Evolutionary conservation across 2,888 invertebrate genomes (phyloP), one percentile per base, ranked within the genome.

Genomic region (Pinctada fucata): DNA sequence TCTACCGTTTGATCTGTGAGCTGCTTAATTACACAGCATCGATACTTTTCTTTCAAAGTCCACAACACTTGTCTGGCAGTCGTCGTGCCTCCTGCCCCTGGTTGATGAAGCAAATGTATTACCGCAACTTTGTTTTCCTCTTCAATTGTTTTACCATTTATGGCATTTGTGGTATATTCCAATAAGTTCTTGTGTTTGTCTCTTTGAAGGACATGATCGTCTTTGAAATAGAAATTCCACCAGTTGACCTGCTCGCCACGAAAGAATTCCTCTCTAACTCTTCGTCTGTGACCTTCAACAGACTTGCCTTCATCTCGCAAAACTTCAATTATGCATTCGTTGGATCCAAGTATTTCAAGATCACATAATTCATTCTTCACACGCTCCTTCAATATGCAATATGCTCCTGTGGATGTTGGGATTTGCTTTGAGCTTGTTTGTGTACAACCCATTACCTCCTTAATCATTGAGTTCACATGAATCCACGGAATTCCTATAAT

Each of bases 71-170:
- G 84, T 68, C 79, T 85, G n/a, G 88, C 86, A 49, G 85, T 80
- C 3, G 89, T 89, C 0, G 87, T 87, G 45, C 87, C 89, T 2
- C 89, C 89, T 8, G 89, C 86, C 2, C 88, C 88, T 31, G 88
- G 88, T 69, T 89, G 88, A 71, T 89, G 88, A 64, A 79, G 79
- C 16, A 89, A 72, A n/a, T 72, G 77, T 6, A 88, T 83, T 4
- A 79, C 72, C n/a, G 76, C 83, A 16, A 88, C 84, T 65, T 77
- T 79, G 13, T 76, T 73, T 13, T 83, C 84, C 48, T 85, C 80
- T 45, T 78, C 82, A 8, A 76, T 79, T 1, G 72, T 69, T 58
- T 76, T 63, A 16, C 80, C 81, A 8, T 81, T 64, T 66, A 84
- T 70, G 10, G 83, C 74, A 48, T 73, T 48, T 66, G 76, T 49